A percentile compares a stretch with the other conserved stretches of the same genome.
phyloP scores from a whole-genome alignment of 2,797 vertebrate species.

The Semaprochilodus insignis region DNA sequence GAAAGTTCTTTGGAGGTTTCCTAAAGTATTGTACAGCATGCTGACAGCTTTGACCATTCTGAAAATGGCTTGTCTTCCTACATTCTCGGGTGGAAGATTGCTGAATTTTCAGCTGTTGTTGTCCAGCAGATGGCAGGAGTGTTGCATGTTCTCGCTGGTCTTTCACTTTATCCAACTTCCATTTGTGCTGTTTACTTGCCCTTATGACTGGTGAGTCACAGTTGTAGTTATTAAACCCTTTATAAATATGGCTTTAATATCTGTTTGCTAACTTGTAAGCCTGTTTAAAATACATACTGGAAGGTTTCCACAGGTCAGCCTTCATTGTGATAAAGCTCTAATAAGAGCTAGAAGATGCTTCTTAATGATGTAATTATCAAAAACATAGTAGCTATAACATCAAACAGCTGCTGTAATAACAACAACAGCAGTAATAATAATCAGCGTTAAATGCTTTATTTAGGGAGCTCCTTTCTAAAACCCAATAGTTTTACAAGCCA shows the following conservation, averaged over 20 bases:
- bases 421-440: background rate
- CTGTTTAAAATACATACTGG: background rate
- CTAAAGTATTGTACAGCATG: background rate
- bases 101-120: background rate
- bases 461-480: background rate
- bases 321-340: background rate
- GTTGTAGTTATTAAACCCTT: too few species aligned
- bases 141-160: background rate
- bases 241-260: background rate
- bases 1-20: background rate
- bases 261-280: background rate
- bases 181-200: background rate
- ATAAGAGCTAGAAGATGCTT: background rate
- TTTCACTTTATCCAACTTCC: background rate
- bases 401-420: too few species aligned
- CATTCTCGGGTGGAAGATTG: background rate
- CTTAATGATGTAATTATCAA: background rate
- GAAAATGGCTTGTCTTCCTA: background rate
- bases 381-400: background rate
- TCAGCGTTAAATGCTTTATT: background rate
- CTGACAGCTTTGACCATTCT: background rate
- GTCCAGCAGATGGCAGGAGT: slow-evolving; percentile 41
- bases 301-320: background rate
- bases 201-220: background rate
- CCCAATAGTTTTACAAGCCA: background rate